Conservation (phyloP, 1,140 invertebrate genomes). For the Trichonephila clavipes region DNA sequence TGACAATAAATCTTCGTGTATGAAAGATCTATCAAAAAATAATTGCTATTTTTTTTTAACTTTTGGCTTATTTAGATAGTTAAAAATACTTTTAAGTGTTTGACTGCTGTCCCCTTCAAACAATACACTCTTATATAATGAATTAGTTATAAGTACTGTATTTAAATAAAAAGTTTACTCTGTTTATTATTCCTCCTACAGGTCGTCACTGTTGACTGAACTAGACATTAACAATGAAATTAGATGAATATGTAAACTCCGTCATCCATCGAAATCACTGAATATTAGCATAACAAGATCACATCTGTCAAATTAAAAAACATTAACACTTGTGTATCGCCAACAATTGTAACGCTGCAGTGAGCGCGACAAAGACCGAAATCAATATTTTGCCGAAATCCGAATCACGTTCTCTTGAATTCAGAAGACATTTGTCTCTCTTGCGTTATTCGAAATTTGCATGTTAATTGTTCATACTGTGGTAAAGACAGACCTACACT, state of each 20-base stretch:
- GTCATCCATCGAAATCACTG: not conserved
- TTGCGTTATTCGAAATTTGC: not conserved
- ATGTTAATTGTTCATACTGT: not conserved
- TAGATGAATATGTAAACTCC: not conserved
- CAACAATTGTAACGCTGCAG: not conserved
- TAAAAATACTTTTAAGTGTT: too few species aligned
- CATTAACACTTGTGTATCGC: not conserved
- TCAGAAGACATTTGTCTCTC: not conserved
- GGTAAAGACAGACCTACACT: too few species aligned
- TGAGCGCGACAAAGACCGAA: not conserved
- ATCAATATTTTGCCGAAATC: conserved; percentile 17
- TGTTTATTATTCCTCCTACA: not conserved
- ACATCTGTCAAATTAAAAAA: not conserved
- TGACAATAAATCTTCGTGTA: too few species aligned
- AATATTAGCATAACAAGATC: not conserved
- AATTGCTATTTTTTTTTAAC: too few species aligned
- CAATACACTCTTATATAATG: too few species aligned
- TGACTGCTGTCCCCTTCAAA: too few species aligned
- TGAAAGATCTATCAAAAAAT: too few species aligned
- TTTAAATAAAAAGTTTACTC: too few species aligned
- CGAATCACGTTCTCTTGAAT: not conserved
- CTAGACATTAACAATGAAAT: not conserved
- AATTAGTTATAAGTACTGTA: too few species aligned
- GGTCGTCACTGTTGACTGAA: not conserved
- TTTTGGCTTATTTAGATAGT: too few species aligned